Base-by-base conservation (phyloP, 2,888 invertebrate species). In the Calliphora vomitoria region DNA sequence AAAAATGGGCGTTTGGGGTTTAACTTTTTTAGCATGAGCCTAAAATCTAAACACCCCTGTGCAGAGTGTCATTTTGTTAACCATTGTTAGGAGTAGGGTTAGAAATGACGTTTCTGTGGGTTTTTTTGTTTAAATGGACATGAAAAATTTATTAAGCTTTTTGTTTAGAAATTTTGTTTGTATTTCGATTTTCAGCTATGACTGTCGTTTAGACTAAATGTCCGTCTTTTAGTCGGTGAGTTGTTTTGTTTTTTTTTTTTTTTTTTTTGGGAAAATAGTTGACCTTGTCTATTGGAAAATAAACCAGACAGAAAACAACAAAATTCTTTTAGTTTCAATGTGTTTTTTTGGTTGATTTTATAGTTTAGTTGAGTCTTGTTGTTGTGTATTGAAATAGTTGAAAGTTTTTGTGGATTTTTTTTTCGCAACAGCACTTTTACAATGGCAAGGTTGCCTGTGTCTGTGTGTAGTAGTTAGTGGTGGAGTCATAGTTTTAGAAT, bases 281-380 rank as follows among this genome's bases (percentile, higher is more conserved):
- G 87, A 87, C 87, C 87, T 87, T 87, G 85, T 87, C 64, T 79
- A 58, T 79, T 74, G 82, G 20, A 87, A 87, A 87, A 85, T 75
- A 85, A 87, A 85, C 82, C 74, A 84, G 84, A 78, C 64, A 66
- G 53, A 87, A 76, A 74, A 8, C 50, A 53, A 78, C 44, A 64
- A 62, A 85, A 75, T 69, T 82, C 85, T 85, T 85, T 79, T 80
- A 81, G 80, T 87, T 87, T 80, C 31, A 38, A 64, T 81, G 64
- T 47, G n/a, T 18, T 18, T 75, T 75, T 80, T 66, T 35, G 15
- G 25, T 72, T 44, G 60, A 58, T 81, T 84, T 84, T 80, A 62
- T 76, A 75, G 80, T 87, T 75, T 84, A 60, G 69, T 76, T 78
- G 53, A 71, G 64, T 76, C 78, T 82, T 69, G 62, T 58, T 25